Percentiles rank a stretch among this genome's conserved stretches.
phyloP scores from a whole-genome alignment of 92 coral and sea anemone genomes.

The Umimayanthus chanpuru region DNA sequence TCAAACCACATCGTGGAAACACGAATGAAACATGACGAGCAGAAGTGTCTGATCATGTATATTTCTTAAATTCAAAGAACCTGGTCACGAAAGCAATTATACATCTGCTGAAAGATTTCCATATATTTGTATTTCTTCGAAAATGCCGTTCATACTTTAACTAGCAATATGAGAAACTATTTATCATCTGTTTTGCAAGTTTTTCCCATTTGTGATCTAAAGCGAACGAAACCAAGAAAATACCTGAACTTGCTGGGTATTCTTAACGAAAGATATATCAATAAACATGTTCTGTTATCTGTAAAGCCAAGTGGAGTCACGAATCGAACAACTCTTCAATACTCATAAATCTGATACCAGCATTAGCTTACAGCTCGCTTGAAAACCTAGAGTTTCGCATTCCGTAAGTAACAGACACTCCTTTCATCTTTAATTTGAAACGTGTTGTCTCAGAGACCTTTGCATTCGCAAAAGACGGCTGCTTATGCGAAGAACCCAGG shows the following conservation, averaged over 20 bases:
- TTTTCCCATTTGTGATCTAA: not conserved
- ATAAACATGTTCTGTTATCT: slow-evolving; percentile 31
- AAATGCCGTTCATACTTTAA: slow-evolving; percentile 39
- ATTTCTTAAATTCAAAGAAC: not conserved
- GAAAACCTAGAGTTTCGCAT: slow-evolving; percentile 24
- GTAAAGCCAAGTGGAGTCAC: not conserved
- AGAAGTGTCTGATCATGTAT: not conserved
- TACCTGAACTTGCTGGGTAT: not conserved
- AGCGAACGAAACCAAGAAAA: not conserved
- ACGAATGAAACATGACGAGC: not conserved
- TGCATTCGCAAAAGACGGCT: slow-evolving; percentile 2
- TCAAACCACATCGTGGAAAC: not conserved
- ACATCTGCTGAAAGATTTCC: slow-evolving; percentile 40
- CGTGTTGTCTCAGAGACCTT: not conserved
- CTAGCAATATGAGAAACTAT: slow-evolving; percentile 29
- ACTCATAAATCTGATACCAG: slow-evolving; percentile 29
- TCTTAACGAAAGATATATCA: slow-evolving; percentile 21
- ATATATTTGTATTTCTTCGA: slow-evolving; percentile 4
- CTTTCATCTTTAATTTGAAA: slow-evolving; percentile 29
- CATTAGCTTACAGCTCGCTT: slow-evolving; percentile 20
- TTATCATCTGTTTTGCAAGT: slow-evolving; percentile 29
- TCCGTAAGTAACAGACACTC: slow-evolving; percentile 42
- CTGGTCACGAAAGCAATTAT: slow-evolving; percentile 41
- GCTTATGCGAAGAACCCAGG: not conserved
- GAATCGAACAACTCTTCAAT: not conserved